Conservation (phyloP, 1,140 invertebrate genomes). For the Diuraphis noxia region DNA sequence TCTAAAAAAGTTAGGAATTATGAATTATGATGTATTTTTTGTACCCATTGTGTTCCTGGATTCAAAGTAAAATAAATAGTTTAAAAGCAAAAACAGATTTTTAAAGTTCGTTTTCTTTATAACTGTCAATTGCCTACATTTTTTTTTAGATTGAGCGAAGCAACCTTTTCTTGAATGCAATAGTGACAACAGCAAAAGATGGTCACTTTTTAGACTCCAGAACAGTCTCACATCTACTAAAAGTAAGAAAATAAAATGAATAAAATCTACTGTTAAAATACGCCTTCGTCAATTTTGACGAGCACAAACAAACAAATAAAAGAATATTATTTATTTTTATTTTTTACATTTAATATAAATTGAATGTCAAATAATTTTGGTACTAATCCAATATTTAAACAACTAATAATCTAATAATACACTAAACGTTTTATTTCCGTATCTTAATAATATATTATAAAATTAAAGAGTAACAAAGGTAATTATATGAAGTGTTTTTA, state of each 20-base stretch:
- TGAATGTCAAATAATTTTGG: neutral
- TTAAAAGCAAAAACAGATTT: neutral
- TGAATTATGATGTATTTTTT: neutral
- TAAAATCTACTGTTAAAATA: neutral
- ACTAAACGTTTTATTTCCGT: neutral
- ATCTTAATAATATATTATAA: no score
- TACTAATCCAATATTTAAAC: neutral
- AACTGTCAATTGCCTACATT: no score
- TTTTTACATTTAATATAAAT: neutral
- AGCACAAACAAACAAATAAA: neutral
- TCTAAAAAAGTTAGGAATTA: neutral
- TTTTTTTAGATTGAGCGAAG: conserved; percentile 73
- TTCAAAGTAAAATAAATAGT: neutral
- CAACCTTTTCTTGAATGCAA: conserved; percentile 82
- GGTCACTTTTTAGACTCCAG: conserved; percentile 77
- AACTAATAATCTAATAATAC: no score
- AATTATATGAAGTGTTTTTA: neutral
- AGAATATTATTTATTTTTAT: neutral
- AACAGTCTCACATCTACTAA: conserved; percentile 73
- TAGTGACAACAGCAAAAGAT: conserved; percentile 73
- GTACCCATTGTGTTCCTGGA: neutral
- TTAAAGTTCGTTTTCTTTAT: no score
- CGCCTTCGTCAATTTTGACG: neutral
- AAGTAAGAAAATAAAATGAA: conserved; percentile 61
- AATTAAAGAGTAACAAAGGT: neutral